Evolutionary conservation across 1,140 invertebrate genomes (phyloP).

Genomic region (Camponotus pennsylvanicus): DNA sequence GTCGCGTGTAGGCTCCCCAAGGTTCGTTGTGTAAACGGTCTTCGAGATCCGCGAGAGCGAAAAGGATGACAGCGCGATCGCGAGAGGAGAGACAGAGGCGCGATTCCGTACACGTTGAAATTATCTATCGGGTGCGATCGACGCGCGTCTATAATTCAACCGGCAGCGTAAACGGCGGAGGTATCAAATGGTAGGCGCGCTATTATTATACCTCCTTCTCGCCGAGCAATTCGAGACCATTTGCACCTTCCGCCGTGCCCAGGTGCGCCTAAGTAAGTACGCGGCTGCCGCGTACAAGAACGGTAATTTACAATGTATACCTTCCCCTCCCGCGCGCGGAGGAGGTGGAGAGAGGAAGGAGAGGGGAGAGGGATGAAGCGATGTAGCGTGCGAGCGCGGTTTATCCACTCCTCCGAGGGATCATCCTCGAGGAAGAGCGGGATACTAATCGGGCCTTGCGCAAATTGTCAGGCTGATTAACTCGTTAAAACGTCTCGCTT

Average conservation of each 20-base stretch:
- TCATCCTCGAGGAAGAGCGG: conserved; percentile 1
- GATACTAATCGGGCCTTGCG: conserved; percentile 15
- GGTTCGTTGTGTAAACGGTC: not conserved
- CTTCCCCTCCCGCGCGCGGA: not conserved
- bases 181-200: conserved; percentile 60
- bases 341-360: too few relatives aligned
- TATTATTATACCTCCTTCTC: conserved; percentile 59
- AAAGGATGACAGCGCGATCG: not conserved
- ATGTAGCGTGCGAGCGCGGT: conserved; percentile 12
- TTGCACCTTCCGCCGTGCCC: conserved; percentile 62
- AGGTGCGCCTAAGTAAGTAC: conserved; percentile 57
- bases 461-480: conserved; percentile 33
- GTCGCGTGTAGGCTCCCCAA: too few relatives aligned
- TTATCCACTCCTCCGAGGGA: conserved; percentile 33
- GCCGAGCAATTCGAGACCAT: conserved; percentile 59
- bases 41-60: not conserved
- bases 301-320: conserved; percentile 59
- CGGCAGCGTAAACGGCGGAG: conserved; percentile 44
- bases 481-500: conserved; percentile 3
- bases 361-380: not conserved
- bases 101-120: conserved; percentile 39
- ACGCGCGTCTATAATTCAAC: conserved; percentile 59
- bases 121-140: conserved; percentile 53
- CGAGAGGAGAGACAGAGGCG: not conserved
- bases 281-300: conserved; percentile 54